Evolutionary conservation across 2,888 invertebrate species (phyloP).

Genomic region (Eristalis arbustorum): DNA sequence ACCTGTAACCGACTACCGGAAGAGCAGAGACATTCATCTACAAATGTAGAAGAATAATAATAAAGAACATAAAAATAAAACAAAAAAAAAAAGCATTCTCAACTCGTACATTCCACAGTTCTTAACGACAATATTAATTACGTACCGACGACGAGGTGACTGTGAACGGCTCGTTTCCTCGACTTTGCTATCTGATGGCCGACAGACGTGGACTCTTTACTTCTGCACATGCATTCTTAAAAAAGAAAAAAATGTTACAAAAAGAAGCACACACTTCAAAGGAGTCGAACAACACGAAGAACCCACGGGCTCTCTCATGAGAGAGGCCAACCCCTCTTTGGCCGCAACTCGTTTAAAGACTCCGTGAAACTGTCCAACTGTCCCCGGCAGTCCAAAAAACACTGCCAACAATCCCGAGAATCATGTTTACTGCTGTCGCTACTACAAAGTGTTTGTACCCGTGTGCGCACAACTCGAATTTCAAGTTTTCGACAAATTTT

Average conservation of each 20-base stretch:
- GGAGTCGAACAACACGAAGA: constrained; percentile 33
- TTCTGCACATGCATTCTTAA: neutral
- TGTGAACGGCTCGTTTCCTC: neutral
- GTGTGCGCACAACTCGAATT: constrained; percentile 33
- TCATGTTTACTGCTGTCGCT: constrained; percentile 17
- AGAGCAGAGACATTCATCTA: constrained; percentile 35
- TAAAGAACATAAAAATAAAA: constrained; percentile 31
- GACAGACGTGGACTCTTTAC: constrained; percentile 4
- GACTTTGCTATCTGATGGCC: constrained; percentile 35
- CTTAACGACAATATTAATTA: constrained; percentile 63
- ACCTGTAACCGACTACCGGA: constrained; percentile 31
- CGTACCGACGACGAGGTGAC: constrained; percentile 55
- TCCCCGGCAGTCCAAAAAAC: neutral
- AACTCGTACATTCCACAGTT: constrained; percentile 38
- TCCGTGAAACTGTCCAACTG: constrained; percentile 17
- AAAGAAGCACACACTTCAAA: neutral
- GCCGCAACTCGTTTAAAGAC: constrained; percentile 39
- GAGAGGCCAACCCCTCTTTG: constrained; percentile 22
- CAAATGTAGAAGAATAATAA: constrained; percentile 38
- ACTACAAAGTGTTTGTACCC: constrained; percentile 15
- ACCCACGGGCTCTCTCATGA: constrained; percentile 4
- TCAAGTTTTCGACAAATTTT: constrained; percentile 39
- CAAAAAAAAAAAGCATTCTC: constrained; percentile 6
- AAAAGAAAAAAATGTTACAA: neutral
- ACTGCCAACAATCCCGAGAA: constrained; percentile 18